Conservation (phyloP, 2,113 vertebrate species). For the Rhinogobius similis region DNA sequence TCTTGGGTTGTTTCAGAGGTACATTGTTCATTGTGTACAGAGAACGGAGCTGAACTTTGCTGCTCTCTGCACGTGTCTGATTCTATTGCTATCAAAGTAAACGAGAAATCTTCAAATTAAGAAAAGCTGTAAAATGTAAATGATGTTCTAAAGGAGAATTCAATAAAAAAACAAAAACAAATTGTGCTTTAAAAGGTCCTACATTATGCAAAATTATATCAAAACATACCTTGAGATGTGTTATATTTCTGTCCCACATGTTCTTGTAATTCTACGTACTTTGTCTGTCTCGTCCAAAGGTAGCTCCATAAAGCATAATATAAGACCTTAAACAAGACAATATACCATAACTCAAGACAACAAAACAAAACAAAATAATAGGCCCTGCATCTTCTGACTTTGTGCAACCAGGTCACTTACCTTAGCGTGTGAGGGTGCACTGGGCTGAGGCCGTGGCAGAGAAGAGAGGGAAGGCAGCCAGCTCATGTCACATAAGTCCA, state of each 20-base stretch:
- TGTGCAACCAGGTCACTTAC: conserved; percentile 75
- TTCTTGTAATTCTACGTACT: not conserved
- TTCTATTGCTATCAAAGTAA: no score
- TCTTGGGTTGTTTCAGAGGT: not conserved
- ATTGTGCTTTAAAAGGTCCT: no score
- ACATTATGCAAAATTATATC: not conserved
- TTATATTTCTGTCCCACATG: not conserved
- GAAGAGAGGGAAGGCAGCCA: conserved; percentile 73
- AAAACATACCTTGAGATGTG: not conserved
- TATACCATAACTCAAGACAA: not conserved
- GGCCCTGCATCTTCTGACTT: conserved; percentile 74
- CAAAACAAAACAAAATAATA: conserved; percentile 75
- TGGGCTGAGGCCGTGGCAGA: conserved; percentile 47
- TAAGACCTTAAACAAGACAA: not conserved
- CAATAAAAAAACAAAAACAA: not conserved
- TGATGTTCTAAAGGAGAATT: no score
- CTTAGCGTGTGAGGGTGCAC: conserved; percentile 58
- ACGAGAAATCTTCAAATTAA: no score
- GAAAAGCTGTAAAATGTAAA: no score
- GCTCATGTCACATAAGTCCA: conserved; percentile 70
- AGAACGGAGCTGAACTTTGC: not conserved
- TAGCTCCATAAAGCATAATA: no score
- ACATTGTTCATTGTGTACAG: not conserved
- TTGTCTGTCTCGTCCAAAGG: no score
- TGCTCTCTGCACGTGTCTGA: no score